These are phyloP conservation scores for Cynodonichthys magdalenae DNA, from an alignment of 2,797 vertebrate genomes.

Conservation along the genomic window DNA sequence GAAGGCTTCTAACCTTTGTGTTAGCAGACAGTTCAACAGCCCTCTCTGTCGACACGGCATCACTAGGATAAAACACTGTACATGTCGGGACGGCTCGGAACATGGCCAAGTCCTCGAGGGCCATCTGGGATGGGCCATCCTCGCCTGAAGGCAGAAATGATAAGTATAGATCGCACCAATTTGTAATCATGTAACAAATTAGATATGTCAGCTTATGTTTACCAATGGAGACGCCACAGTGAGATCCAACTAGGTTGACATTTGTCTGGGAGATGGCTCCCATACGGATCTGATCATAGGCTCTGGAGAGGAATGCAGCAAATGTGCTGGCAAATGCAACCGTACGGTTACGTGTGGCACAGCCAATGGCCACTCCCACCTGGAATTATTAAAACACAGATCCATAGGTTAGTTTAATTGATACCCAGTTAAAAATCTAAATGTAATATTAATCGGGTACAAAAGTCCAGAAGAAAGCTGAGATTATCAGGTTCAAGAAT, in stretches of 20 bases:
- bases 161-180: background rate
- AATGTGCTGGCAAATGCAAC: constrained; percentile 89
- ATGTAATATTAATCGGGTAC: background rate
- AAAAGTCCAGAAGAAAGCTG: background rate
- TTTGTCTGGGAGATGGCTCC: constrained; percentile 85
- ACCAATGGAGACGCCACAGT: constrained; percentile 90
- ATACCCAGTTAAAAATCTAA: constrained; percentile 1
- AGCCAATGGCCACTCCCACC: constrained; percentile 90
- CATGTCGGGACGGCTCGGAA: constrained; percentile 89
- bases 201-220: constrained; percentile 29
- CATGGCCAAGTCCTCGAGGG: constrained; percentile 90
- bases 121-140: constrained; percentile 90
- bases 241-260: constrained; percentile 89
- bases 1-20: constrained; percentile 76
- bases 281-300: constrained; percentile 90
- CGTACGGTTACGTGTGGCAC: constrained; percentile 81
- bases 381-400: constrained; percentile 46
- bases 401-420: background rate
- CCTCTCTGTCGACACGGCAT: constrained; percentile 85
- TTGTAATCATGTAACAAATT: background rate
- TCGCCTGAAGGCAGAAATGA: constrained; percentile 75
- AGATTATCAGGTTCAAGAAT: constrained; percentile 35
- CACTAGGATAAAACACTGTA: constrained; percentile 90
- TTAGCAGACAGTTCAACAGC: constrained; percentile 87
- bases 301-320: constrained; percentile 85